phyloP scores from a whole-genome alignment of 2,888 invertebrate genomes.

The Sepioteuthis lessoniana region DNA sequence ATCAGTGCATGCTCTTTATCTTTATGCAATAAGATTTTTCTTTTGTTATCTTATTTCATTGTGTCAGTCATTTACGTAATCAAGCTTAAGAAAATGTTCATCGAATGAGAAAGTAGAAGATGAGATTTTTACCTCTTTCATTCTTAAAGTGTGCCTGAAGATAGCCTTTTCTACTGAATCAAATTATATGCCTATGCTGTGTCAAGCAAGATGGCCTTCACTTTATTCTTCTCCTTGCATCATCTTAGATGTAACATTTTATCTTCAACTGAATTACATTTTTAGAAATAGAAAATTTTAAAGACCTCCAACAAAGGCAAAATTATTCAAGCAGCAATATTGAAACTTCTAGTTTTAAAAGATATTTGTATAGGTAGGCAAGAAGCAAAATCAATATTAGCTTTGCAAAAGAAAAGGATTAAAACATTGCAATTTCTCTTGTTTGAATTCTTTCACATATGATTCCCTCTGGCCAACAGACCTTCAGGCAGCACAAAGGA shows the following conservation, averaged over 20 bases:
- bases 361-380: not conserved
- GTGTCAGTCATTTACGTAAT: slow-evolving; percentile 15
- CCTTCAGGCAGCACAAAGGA: not conserved
- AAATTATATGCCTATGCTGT: not conserved
- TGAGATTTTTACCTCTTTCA: not conserved
- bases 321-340: not conserved
- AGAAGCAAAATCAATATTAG: not conserved
- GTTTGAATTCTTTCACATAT: not conserved
- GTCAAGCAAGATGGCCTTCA: not conserved
- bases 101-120: not conserved
- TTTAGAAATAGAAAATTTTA: not conserved
- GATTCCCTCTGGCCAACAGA: not conserved
- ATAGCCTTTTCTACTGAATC: not conserved
- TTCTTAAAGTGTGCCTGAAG: not conserved
- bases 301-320: not conserved
- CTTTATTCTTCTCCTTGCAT: not conserved
- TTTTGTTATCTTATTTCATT: not conserved
- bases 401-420: not conserved
- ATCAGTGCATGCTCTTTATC: not conserved
- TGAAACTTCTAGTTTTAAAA: not conserved
- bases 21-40: not conserved
- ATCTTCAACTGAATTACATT: not conserved
- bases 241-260: not conserved
- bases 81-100: slow-evolving; percentile 11
- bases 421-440: no score